Base-by-base conservation (phyloP, 2,888 invertebrate genomes). In the Melanargia galathea region DNA sequence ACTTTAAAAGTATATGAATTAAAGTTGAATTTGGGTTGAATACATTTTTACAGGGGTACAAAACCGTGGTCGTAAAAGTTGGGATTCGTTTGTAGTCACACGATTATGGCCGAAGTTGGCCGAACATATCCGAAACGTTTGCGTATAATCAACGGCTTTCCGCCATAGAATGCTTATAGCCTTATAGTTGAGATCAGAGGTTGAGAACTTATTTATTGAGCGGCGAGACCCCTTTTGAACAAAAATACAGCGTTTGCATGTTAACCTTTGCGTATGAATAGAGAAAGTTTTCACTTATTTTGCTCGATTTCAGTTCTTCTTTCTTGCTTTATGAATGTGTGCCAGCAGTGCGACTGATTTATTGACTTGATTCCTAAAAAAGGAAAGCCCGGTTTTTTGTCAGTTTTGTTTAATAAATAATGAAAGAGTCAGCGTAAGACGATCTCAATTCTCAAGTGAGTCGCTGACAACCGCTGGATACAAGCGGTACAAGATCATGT, bases 31-130 rank as follows among this genome's bases (percentile, higher is more conserved):
- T 10, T 58, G 30, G 60, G 51, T 51, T n/a, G 2, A 1, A n/a
- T 8, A 24, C 61, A 64, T 61, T 58, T 59, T 68, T 65, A 66
- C 61, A 66, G 67, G 71, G 72, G 71, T 70, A 73, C 78, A 77
- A 77, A 80, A 80, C 77, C 76, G 75, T 75, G 74, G 77, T 81
- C 81, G 79, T 87, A 84, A 87, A 85, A 85, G 84, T 77, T 77
- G 78, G 79, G 76, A 81, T 79, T 72, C 76, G 75, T 82, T 84
- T 81, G 82, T 79, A 78, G 77, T 71, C 73, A 75, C 84, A 75
- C 84, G 84, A 83, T 78, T 78, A 81, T 78, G 74, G 66, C 73
- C 87, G 86, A 85, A 84, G 77, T 80, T 75, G 71, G 67, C 74
- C 86, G 87, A 84, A 73, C 64, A 45, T 71, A 67, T 65, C 77